Percentiles rank a stretch among this genome's conserved stretches.
Conservation (phyloP, 2,888 invertebrate genomes). For the Allacma fusca region DNA sequence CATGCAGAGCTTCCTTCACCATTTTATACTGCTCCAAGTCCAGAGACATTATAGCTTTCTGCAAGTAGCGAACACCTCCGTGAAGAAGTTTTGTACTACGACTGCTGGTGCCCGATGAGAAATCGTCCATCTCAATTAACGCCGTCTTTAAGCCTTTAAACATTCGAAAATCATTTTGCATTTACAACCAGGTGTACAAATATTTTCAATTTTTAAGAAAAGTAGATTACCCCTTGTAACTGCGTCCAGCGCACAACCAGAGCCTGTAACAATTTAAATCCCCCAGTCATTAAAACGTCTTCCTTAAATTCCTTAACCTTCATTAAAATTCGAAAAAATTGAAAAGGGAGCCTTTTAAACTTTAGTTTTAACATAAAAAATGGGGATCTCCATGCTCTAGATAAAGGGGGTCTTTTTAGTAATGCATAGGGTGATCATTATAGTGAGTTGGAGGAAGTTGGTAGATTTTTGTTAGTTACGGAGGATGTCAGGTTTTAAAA, state of each 20-base stretch:
- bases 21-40: conserved; percentile 97
- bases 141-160: conserved; percentile 95
- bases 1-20: conserved; percentile 93
- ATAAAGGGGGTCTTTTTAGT: too few species aligned
- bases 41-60: conserved; percentile 92
- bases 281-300: neutral
- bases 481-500: too few species aligned
- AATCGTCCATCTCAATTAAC: conserved; percentile 94
- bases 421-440: too few species aligned
- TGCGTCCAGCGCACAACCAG: conserved; percentile 65
- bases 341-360: too few species aligned
- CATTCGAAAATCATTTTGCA: too few species aligned
- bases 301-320: too few species aligned
- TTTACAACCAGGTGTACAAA: neutral
- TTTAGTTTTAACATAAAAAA: too few species aligned
- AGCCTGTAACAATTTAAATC: neutral
- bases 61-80: conserved; percentile 96
- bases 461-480: too few species aligned
- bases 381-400: too few species aligned
- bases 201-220: too few species aligned
- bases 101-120: conserved; percentile 94
- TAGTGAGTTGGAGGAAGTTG: too few species aligned
- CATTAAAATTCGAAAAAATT: too few species aligned
- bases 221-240: conserved; percentile 91
- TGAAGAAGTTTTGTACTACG: conserved; percentile 98